phyloP scores from a whole-genome alignment of 1,140 invertebrate genomes.

The Drosophila gunungcola region DNA sequence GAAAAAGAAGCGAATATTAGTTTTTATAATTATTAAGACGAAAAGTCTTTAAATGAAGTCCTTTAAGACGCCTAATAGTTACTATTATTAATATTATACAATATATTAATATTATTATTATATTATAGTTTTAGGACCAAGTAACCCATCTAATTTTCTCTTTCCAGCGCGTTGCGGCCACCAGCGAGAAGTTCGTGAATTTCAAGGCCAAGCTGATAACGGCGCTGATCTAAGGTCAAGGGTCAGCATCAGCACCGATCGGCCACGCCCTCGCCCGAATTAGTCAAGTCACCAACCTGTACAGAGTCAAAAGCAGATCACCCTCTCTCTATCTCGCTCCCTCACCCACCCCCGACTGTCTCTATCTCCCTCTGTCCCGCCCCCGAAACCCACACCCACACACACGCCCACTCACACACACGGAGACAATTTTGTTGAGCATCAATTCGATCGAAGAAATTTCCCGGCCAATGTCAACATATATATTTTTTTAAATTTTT shows the following conservation, averaged over 20 bases:
- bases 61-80: too few species aligned
- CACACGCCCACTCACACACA: constrained; percentile 32
- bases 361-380: background rate
- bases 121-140: too few species aligned
- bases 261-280: constrained; percentile 53
- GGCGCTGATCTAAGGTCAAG: constrained; percentile 91
- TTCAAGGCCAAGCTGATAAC: constrained; percentile 95
- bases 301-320: constrained; percentile 67
- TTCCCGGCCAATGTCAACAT: constrained; percentile 46
- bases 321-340: constrained; percentile 2
- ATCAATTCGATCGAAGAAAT: constrained; percentile 38
- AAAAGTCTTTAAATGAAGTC: too few species aligned
- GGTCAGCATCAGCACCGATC: constrained; percentile 26
- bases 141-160: constrained; percentile 13
- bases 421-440: constrained; percentile 31
- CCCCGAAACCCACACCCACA: constrained; percentile 1
- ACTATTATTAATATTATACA: too few species aligned
- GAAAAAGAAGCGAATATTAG: too few species aligned
- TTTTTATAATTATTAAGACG: too few species aligned
- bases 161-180: constrained; percentile 91
- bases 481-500: constrained; percentile 33
- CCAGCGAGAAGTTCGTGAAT: constrained; percentile 94
- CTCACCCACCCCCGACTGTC: background rate
- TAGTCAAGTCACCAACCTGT: constrained; percentile 76
- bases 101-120: too few species aligned